Conservation (phyloP, 2,797 vertebrate genomes). For the Chaetodon trifasciatus region DNA sequence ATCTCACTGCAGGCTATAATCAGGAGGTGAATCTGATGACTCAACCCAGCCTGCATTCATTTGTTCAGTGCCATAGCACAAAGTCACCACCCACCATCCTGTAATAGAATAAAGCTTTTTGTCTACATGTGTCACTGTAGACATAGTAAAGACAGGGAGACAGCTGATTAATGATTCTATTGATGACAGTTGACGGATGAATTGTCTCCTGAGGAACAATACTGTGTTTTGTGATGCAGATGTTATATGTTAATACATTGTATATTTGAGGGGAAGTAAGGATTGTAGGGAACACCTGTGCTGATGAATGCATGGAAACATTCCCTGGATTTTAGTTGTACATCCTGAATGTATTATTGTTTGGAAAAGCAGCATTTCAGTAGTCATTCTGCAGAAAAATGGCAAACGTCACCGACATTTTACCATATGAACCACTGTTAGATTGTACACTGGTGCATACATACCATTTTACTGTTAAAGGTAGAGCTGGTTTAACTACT, state of each 20-base stretch:
- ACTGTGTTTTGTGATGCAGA: slow-evolving; percentile 52
- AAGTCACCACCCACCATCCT: slow-evolving; percentile 72
- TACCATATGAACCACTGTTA: neutral
- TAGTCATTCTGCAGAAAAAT: slow-evolving; percentile 14
- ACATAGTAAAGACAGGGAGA: slow-evolving; percentile 70
- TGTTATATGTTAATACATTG: slow-evolving; percentile 47
- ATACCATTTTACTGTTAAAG: slow-evolving; percentile 18
- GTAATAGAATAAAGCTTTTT: slow-evolving; percentile 69
- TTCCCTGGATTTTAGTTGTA: slow-evolving; percentile 1
- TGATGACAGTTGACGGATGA: slow-evolving; percentile 60
- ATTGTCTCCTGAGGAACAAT: slow-evolving; percentile 56
- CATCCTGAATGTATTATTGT: neutral
- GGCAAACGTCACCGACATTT: neutral
- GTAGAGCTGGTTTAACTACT: neutral
- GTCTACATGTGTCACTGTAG: slow-evolving; percentile 68
- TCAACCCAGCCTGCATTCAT: slow-evolving; percentile 72
- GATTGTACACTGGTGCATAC: neutral
- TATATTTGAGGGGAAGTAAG: slow-evolving; percentile 35
- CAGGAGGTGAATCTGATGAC: slow-evolving; percentile 79
- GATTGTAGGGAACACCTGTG: neutral
- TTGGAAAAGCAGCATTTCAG: slow-evolving; percentile 9
- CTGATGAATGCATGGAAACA: slow-evolving; percentile 35
- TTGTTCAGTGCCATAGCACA: slow-evolving; percentile 64
- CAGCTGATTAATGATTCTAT: slow-evolving; percentile 55
- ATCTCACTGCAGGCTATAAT: slow-evolving; percentile 74